Evolutionary conservation across 2,797 vertebrate genomes (phyloP), one percentile per base, ranked within the genome.

Genomic region (Danio albolineatus): DNA sequence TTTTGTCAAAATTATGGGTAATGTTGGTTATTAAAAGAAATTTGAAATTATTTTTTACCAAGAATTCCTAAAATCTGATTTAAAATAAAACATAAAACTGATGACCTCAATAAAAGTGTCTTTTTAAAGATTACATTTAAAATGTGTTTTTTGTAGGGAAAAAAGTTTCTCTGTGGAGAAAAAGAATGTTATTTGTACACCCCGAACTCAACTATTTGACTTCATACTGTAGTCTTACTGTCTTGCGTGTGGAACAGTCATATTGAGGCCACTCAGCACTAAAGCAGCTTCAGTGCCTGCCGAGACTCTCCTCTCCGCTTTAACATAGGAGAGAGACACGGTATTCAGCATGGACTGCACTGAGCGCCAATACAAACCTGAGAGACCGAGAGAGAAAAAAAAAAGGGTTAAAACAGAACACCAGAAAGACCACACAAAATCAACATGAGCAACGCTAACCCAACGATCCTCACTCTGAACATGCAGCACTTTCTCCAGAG

Each of bases 321-420:
- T 92, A 82, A 94, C 89, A 89, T 95, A 94, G 79, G 95, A 96
- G 85, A 95, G 90, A 38, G 92, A 90, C 77, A 95, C 88, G 0
- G 92, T 95, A 89, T 94, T 79, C n/a, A 89, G 90, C 8, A 94
- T 92, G 1, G 89, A 93, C 82, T 90, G 94, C 86, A 97, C 90
- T 5, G 95, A 95, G 76, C 85, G 91, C 97, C 97, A 98, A 90
- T 95, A 96, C 83, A 94, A 91, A 91, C 96, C 97, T 98, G 92
- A 81, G 28, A 83, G 54, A 80, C 64, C 72, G 56, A 82, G 38
- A 85, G 72, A 79, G 72, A 53, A 79, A 54, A 1, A 28, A 8
- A 16, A 13, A 7, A 38, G 17, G 19, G 39, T 19, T 10, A 60
- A 49, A 10, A 60, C 13, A 44, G 41, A n/a, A 48, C 5, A 16